Evolutionary conservation across 1,140 invertebrate genomes (phyloP).

Genomic region (Zaprionus vittiger): DNA sequence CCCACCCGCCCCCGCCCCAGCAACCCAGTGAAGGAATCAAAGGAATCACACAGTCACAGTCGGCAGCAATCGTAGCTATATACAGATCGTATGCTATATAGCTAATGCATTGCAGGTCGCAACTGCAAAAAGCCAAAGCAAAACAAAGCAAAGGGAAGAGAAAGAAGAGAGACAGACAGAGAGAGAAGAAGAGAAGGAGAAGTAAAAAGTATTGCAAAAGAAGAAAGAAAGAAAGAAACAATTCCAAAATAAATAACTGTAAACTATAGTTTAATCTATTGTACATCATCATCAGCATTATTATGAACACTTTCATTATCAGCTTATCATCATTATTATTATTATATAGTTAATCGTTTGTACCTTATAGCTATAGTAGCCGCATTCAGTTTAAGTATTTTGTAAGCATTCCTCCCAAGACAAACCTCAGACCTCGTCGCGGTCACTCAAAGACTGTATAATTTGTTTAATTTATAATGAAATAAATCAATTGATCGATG

Average conservation of each 20-base stretch:
- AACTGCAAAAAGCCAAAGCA: conserved; percentile 66
- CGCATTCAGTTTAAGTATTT: conserved; percentile 46
- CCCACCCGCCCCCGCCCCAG: conserved; percentile 5
- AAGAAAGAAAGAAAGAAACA: conserved; percentile 10
- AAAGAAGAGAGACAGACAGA: neutral
- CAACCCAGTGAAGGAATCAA: conserved; percentile 20
- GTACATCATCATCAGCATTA: neutral
- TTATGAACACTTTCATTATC: neutral
- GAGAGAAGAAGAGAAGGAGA: neutral
- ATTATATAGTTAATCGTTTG: conserved; percentile 44
- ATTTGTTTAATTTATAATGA: conserved; percentile 42
- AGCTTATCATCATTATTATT: neutral
- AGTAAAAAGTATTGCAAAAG: conserved; percentile 10
- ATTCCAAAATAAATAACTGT: conserved; percentile 18
- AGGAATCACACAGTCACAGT: conserved; percentile 37
- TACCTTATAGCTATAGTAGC: conserved; percentile 66
- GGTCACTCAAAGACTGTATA: conserved; percentile 74
- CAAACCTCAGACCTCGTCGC: conserved; percentile 60
- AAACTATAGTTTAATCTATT: conserved; percentile 31
- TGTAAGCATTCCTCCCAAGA: conserved; percentile 51
- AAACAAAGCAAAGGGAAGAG: conserved; percentile 23
- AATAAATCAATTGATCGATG: conserved; percentile 45
- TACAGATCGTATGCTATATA: conserved; percentile 42
- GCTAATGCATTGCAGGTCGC: conserved; percentile 17
- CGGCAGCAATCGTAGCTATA: conserved; percentile 54